A percentile compares a stretch with the other conserved stretches of the same genome.
Conservation (phyloP, 2,113 vertebrate species). For the Electrona antarctica region DNA sequence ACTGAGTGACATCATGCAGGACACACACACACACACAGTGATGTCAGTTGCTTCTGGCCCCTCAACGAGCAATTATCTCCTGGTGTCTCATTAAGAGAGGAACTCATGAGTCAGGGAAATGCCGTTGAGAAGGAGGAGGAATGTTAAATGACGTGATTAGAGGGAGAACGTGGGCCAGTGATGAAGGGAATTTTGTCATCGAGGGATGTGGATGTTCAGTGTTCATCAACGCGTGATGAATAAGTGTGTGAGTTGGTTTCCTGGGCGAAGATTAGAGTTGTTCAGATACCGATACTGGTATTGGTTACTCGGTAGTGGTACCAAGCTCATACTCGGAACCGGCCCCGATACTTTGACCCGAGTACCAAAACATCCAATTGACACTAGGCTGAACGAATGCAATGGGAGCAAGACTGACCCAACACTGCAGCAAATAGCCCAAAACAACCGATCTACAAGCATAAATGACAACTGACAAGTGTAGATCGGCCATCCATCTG, state of each 20-base stretch:
- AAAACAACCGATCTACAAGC: no score
- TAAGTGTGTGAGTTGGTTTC: conserved; percentile 11
- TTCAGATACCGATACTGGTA: no score
- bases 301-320: no score
- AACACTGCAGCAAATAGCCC: no score
- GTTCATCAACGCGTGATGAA: conserved; percentile 9
- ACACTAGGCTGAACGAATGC: no score
- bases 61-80: conserved; percentile 66
- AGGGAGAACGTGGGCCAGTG: conserved; percentile 23
- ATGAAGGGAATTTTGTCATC: conserved; percentile 21
- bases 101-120: conserved; percentile 25
- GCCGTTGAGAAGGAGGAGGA: conserved; percentile 3
- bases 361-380: no score
- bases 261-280: conserved; percentile 3
- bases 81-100: conserved; percentile 47
- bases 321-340: no score
- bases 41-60: conserved; percentile 45
- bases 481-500: no score
- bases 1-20: conserved; percentile 43
- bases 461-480: no score
- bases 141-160: neutral
- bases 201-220: conserved; percentile 16
- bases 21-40: conserved; percentile 7
- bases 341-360: no score
- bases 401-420: no score